Base-by-base conservation (phyloP, 2,797 vertebrate species). In the Schizopygopsis pylzovi region DNA sequence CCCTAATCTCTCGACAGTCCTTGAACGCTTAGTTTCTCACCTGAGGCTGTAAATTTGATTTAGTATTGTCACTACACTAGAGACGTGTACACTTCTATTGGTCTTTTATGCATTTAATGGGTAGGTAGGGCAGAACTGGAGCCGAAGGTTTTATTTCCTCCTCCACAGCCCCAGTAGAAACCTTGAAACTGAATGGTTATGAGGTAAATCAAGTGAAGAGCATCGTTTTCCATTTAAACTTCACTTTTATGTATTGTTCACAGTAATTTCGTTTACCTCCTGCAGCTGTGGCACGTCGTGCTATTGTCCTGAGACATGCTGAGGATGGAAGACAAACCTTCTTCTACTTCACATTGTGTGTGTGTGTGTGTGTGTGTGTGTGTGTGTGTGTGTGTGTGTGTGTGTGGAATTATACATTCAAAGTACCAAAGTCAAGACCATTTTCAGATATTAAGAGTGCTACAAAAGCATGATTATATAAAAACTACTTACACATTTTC, bases 41-140 rank as follows among this genome's bases (percentile, higher is more conserved):
- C 72, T 47, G 70, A 63, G 82, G 72, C 82, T 75, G 59, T 84
- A 75, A 84, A 77, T 84, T 67, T 84, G 82, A 84, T 84, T 84
- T 84, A 83, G 41, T 83, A 33, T 83, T 65, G 59, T n/a, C 71
- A 47, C 49, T 65, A 41, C 73, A 76, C 82, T 77, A 63, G 56
- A 76, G 59, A 76, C 61, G 12, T 59, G 82, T 76, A 45, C 33
- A n/a, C 72, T 52, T 54, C 61, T 75, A 10, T 83, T 76, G 82
- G 81, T 61, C 81, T 83, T 72, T 63, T 83, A 61, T 63, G 82
- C 37, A 75, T 84, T 84, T 67, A 63, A 84, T 65, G 28, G 59
- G 71, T 52, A 49, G 72, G 45, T 65, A 76, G 59, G 82, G 18
- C 56, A 75, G 56, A 76, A 76, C 73, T 77, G 39, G 33, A 76